Evolutionary conservation across 2,888 invertebrate genomes (phyloP), one percentile per base, ranked within the genome.

Genomic region (Prenolepis imparis): DNA sequence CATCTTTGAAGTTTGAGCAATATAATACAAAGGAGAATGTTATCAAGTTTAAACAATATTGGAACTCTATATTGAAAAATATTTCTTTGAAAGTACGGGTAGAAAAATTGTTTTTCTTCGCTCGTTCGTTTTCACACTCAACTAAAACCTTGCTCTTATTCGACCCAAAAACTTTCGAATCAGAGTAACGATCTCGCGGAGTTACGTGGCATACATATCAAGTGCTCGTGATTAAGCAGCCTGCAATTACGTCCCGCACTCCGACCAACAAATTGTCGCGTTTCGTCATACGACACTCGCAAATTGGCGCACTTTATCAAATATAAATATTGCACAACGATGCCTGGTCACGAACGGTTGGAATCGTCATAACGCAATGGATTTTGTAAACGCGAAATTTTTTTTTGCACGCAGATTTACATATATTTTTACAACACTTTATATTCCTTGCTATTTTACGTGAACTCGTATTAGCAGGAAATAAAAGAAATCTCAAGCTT

Each of bases 271-370:
- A 48, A 64, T 52, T 73, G 36, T 66, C 67, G 28, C 48, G 59
- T 70, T 67, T 59, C 15, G 18, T 21, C 32, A 4, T 55, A 57
- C 24, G 63, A 41, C 32, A 36, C 36, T 36, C 36, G 36, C 36
- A 36, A 73, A 73, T 59, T 36, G 81, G 63, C 55, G 18, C 48
- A 15, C n/a, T 3, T 32, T 59, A 61, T 48, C 52, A 74, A 44
- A 41, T 41, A 44, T 57, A 70, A 78, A 70, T 59, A 59, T 48
- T 48, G 9, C 67, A 39, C 48, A 36, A 44, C 18, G 18, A 48
- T 44, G 36, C 64, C 4, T 68, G 70, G 63, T 78, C 78, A 83
- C 70, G 78, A 80, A 83, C 64, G 9, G 39, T 52, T 67, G 36
- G 36, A 78, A 52, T 82, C 39, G 57, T 41, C 18, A 21, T 57